Evolutionary conservation across 2,797 vertebrate genomes (phyloP).

Genomic region (Hybognathus amarus): DNA sequence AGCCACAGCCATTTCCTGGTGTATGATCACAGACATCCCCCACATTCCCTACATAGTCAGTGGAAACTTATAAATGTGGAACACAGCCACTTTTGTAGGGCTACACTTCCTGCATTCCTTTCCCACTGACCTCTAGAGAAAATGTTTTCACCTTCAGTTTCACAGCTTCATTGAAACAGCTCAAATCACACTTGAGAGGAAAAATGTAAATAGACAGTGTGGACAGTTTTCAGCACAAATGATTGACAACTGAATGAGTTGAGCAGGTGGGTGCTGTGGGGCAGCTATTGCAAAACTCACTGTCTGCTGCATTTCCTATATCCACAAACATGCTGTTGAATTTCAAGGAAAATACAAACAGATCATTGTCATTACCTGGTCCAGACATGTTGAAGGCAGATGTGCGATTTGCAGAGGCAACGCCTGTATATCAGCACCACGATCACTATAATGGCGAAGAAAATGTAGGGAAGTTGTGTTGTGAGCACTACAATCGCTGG

Average conservation of each 20-base stretch:
- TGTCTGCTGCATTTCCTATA: background rate
- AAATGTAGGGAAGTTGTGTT: background rate
- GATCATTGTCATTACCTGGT: constrained; percentile 68
- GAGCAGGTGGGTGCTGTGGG: too few species aligned
- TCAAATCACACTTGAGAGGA: background rate
- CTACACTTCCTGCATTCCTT: constrained; percentile 23
- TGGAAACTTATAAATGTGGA: constrained; percentile 25
- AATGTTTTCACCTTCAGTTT: constrained; percentile 17
- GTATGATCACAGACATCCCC: background rate
- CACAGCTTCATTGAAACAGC: background rate
- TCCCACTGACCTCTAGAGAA: constrained; percentile 14
- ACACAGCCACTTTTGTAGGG: constrained; percentile 30
- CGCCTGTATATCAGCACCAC: background rate
- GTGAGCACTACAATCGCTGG: background rate
- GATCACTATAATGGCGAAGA: background rate
- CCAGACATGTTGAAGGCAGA: constrained; percentile 69
- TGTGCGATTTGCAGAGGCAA: background rate
- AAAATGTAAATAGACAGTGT: background rate
- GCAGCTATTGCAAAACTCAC: background rate
- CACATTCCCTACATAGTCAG: background rate
- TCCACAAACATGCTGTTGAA: background rate
- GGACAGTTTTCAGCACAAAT: background rate
- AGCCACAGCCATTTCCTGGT: background rate
- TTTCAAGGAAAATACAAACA: background rate
- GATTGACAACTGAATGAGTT: background rate